These are phyloP conservation scores for Andrena minutula DNA, from an alignment of 2,888 invertebrate species.

Conservation along the genomic window DNA sequence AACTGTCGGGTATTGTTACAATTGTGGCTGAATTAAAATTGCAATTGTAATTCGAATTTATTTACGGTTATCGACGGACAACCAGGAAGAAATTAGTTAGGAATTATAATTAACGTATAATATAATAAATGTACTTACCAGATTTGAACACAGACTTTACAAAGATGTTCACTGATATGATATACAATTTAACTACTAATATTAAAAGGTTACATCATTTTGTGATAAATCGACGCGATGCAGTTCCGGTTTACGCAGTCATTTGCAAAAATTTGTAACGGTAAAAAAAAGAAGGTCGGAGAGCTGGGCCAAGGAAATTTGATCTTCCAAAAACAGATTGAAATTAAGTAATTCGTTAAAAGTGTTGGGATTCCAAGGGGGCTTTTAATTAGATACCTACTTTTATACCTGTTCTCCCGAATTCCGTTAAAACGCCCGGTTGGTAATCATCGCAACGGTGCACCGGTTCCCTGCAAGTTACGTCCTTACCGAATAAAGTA, in stretches of 20 bases:
- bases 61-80: not conserved
- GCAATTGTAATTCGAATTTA: not conserved
- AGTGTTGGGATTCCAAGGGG: not conserved
- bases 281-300: constrained; percentile 36
- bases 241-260: constrained; percentile 22
- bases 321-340: constrained; percentile 1
- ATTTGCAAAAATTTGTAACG: constrained; percentile 27
- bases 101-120: constrained; percentile 11
- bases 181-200: constrained; percentile 9
- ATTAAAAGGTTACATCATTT: constrained; percentile 28
- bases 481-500: constrained; percentile 79
- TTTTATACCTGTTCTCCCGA: constrained; percentile 78
- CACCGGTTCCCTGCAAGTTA: constrained; percentile 81
- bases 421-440: constrained; percentile 80
- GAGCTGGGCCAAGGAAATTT: not conserved
- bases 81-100: not conserved
- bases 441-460: constrained; percentile 81
- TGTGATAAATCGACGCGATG: constrained; percentile 21
- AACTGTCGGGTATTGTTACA: too few relatives aligned
- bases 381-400: constrained; percentile 64
- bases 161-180: constrained; percentile 25
- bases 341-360: constrained; percentile 8
- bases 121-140: constrained; percentile 37
- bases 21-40: too few relatives aligned
- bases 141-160: not conserved